Conservation (phyloP, 2,113 vertebrate species). For the Lepus europaeus region DNA sequence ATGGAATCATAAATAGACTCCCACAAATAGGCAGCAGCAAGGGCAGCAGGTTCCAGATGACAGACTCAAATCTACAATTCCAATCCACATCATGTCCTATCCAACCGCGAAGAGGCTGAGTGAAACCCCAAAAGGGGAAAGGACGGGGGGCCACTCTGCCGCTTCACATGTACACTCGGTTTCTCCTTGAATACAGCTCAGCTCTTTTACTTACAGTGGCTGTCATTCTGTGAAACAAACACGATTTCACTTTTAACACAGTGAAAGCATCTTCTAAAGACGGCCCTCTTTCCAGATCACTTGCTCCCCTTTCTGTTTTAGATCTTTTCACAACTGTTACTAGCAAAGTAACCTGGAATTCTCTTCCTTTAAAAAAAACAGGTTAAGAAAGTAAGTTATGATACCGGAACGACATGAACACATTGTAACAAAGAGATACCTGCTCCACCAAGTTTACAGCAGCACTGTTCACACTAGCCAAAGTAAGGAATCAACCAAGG, state of each 20-base stretch:
- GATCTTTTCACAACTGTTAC: slow-evolving; percentile 29
- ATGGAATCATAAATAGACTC: neutral
- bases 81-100: slow-evolving; percentile 33
- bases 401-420: neutral
- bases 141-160: neutral
- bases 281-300: slow-evolving; percentile 11
- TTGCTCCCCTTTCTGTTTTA: neutral
- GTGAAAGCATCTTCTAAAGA: slow-evolving; percentile 68
- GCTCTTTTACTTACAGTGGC: slow-evolving; percentile 59
- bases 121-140: neutral
- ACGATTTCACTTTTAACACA: slow-evolving; percentile 71
- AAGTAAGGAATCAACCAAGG: too few species aligned
- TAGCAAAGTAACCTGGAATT: slow-evolving; percentile 50
- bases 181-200: slow-evolving; percentile 65
- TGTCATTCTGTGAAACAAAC: slow-evolving; percentile 66
- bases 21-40: slow-evolving; percentile 40
- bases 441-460: too few species aligned
- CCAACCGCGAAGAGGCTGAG: slow-evolving; percentile 51
- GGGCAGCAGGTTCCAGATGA: slow-evolving; percentile 56
- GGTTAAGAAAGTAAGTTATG: neutral
- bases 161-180: neutral
- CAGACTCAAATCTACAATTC: slow-evolving; percentile 53
- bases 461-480: too few species aligned
- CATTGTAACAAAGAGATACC: neutral
- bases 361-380: slow-evolving; percentile 1